A percentile compares a stretch with the other conserved stretches of the same genome.
These are phyloP conservation scores for Siniperca obscura DNA, from an alignment of 2,797 vertebrate species.

Conservation along the genomic window DNA sequence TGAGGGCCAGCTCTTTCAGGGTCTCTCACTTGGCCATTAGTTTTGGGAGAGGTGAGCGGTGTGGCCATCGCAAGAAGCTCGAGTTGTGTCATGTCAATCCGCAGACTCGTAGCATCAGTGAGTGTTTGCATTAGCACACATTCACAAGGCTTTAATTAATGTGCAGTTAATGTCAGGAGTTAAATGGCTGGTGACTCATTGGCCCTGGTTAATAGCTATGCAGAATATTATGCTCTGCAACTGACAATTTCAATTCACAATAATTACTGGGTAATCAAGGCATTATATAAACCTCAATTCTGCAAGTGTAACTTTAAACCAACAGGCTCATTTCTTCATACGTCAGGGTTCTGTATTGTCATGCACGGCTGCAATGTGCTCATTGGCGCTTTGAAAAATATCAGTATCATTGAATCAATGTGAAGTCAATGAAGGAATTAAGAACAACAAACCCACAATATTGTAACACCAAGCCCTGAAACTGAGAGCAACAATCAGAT, in stretches of 20 bases:
- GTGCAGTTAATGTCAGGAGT: conserved; percentile 9
- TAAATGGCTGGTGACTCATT: conserved; percentile 24
- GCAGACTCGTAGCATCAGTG: not conserved
- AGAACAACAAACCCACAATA: conserved; percentile 23
- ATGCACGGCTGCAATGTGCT: not conserved
- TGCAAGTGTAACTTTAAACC: conserved; percentile 9
- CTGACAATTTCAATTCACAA: conserved; percentile 10
- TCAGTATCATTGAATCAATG: conserved; percentile 18
- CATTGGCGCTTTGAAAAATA: conserved; percentile 11
- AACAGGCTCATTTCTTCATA: not conserved
- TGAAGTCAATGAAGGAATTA: conserved; percentile 21
- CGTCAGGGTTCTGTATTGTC: not conserved
- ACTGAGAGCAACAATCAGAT: conserved; percentile 25
- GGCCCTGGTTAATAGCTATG: conserved; percentile 25
- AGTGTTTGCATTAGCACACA: conserved; percentile 13
- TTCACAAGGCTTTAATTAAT: conserved; percentile 36
- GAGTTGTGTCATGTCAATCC: not conserved
- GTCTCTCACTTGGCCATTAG: conserved; percentile 42
- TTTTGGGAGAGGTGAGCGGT: conserved; percentile 43
- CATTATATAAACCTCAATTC: not conserved
- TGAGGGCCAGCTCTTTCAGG: conserved; percentile 63
- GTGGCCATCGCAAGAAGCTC: conserved; percentile 10
- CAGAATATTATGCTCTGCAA: conserved; percentile 10
- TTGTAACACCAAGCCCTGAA: conserved; percentile 27
- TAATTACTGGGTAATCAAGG: conserved; percentile 14